A percentile compares a stretch with the other conserved stretches of the same genome.
Evolutionary conservation across 2,888 invertebrate species (phyloP).

Genomic region (Protophormia terraenovae): DNA sequence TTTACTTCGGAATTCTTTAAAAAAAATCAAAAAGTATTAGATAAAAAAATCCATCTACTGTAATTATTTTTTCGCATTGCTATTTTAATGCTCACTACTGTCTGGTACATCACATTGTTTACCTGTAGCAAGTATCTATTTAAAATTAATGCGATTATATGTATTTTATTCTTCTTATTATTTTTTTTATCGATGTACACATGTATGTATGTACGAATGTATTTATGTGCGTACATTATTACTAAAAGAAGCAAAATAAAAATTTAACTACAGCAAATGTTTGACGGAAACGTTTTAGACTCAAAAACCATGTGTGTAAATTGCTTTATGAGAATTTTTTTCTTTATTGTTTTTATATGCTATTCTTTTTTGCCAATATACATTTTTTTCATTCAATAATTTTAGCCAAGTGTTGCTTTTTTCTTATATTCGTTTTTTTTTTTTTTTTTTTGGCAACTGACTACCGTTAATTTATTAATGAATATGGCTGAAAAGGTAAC

Average conservation of each 20-base stretch:
- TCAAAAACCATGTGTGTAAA: slow-evolving; percentile 27
- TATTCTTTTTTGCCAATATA: not conserved
- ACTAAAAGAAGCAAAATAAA: not conserved
- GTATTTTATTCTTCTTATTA: not conserved
- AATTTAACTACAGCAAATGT: not conserved
- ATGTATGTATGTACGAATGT: no score
- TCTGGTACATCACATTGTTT: slow-evolving; percentile 31
- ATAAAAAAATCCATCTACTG: no score
- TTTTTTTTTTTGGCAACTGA: not conserved
- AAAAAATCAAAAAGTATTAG: no score
- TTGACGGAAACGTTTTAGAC: slow-evolving; percentile 40
- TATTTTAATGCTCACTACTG: slow-evolving; percentile 6
- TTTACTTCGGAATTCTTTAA: no score
- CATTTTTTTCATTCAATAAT: slow-evolving; percentile 30
- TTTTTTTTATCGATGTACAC: not conserved
- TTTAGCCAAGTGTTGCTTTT: not conserved
- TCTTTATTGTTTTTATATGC: slow-evolving; percentile 8
- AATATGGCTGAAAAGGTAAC: slow-evolving; percentile 39
- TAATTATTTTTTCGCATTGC: no score
- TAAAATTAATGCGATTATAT: slow-evolving; percentile 28
- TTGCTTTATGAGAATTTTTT: slow-evolving; percentile 28
- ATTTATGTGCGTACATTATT: no score
- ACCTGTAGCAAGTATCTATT: slow-evolving; percentile 36
- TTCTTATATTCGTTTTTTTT: not conserved
- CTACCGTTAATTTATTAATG: slow-evolving; percentile 64